phyloP scores from a whole-genome alignment of 2,797 vertebrate species.

The Rachycentron canadum region DNA sequence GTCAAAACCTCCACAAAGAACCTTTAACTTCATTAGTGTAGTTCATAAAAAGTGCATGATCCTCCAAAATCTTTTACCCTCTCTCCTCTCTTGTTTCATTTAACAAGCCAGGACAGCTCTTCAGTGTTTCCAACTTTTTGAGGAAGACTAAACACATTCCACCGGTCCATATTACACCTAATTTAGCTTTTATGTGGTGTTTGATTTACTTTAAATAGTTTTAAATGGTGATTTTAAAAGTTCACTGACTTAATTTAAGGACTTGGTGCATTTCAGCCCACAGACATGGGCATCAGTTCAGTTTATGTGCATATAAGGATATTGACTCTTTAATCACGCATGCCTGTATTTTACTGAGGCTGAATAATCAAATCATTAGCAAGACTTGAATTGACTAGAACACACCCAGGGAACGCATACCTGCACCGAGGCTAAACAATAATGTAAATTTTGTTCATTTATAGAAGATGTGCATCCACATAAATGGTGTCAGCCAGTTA shows the following conservation, averaged over 20 bases:
- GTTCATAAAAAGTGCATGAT: background rate
- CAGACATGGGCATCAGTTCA: constrained; percentile 14
- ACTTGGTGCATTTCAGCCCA: constrained; percentile 11
- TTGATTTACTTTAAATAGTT: constrained; percentile 48
- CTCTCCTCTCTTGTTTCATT: constrained; percentile 28
- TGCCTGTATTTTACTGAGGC: constrained; percentile 15
- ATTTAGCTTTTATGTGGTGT: constrained; percentile 57
- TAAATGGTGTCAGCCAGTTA: background rate
- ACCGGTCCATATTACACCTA: constrained; percentile 26
- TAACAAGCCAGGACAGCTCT: constrained; percentile 32
- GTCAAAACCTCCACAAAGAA: background rate
- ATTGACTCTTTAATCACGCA: constrained; percentile 28
- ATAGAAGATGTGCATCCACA: background rate
- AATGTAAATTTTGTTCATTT: background rate
- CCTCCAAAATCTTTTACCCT: background rate
- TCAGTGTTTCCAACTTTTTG: constrained; percentile 25
- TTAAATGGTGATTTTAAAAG: constrained; percentile 49
- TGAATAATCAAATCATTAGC: constrained; percentile 40
- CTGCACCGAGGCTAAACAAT: background rate
- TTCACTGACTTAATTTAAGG: constrained; percentile 42
- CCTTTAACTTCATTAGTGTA: background rate
- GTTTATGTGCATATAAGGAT: constrained; percentile 35
- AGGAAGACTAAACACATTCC: constrained; percentile 55
- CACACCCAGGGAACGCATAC: background rate
- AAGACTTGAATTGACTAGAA: background rate